Base-by-base conservation (phyloP, 2,797 vertebrate species). In the Coilia nasus region DNA sequence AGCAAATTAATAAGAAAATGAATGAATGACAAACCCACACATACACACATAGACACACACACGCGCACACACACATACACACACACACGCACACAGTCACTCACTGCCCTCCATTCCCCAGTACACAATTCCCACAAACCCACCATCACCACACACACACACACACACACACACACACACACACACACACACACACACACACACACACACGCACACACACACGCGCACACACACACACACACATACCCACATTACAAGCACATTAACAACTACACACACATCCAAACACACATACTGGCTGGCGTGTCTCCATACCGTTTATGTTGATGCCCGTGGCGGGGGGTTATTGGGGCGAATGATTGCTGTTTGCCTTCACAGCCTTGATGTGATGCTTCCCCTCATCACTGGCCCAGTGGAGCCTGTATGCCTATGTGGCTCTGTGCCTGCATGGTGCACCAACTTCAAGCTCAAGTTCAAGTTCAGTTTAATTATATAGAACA, bases 261-360 rank as follows among this genome's bases (percentile, higher is more conserved):
- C 35, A 41, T 41, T 41, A 41, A 41, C 35, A 41, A 2, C 35
- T 41, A 67, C 25, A 67, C 28, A 17, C 64, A 31, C 64, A 31
- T 28, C 10, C 64, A 6, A 25, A 17, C 62, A 15, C 64, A 67
- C 25, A 67, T 12, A 25, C 28, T 41, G 17, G 12, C 15, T 75
- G 67, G 67, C 83, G 83, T 81, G 62, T 83, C 54, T 12, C 11
- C 19, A 11, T 67, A 44, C 83, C 57, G 12, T 50, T 21, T 86
- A 75, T 31, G 59, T 19, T 75, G 19, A 41, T 82, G 78, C 54
- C 9, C 23, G 21, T 6, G 19, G 56, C 82, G 41, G 56, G 14
- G 54, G 59, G 35, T 35, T 60, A 82, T 21, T 54, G 19, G n/a
- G 56, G 25, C 35, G 50, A 21, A 7, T 57, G n/a, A 78, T 84